Conservation (phyloP, 2,797 vertebrate species). For the Holocentrus rufus region DNA sequence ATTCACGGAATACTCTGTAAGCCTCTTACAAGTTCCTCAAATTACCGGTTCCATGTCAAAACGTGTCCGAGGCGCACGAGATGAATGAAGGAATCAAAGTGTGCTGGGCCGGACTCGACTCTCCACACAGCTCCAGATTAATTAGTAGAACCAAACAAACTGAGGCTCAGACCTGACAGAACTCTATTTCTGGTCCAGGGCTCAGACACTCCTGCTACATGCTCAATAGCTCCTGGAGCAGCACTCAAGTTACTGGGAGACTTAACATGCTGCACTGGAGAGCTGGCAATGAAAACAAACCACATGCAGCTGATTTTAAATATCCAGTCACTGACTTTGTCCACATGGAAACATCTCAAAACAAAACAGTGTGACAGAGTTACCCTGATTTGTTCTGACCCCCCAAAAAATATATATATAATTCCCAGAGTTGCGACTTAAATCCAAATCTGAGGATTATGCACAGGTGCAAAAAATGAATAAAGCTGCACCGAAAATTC, state of each 20-base stretch:
- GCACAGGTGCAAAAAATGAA: slow-evolving; percentile 27
- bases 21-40: slow-evolving; percentile 39
- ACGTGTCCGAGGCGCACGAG: slow-evolving; percentile 36
- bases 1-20: slow-evolving; percentile 42
- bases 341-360: slow-evolving; percentile 32
- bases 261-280: slow-evolving; percentile 39
- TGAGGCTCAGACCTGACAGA: slow-evolving; percentile 71
- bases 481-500: slow-evolving; percentile 57
- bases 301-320: slow-evolving; percentile 51
- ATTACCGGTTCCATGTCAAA: slow-evolving; percentile 42
- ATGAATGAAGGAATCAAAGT: slow-evolving; percentile 49
- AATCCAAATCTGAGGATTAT: slow-evolving; percentile 57
- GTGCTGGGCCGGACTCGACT: slow-evolving; percentile 42
- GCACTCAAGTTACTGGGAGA: slow-evolving; percentile 73
- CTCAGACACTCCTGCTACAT: slow-evolving; percentile 71
- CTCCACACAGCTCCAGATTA: slow-evolving; percentile 60
- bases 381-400: slow-evolving; percentile 62
- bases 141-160: slow-evolving; percentile 76
- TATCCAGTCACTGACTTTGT: slow-evolving; percentile 40
- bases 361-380: slow-evolving; percentile 53
- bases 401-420: slow-evolving; percentile 14
- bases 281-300: slow-evolving; percentile 47
- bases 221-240: slow-evolving; percentile 70
- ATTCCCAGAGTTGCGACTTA: slow-evolving; percentile 52
- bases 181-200: slow-evolving; percentile 76